A percentile compares a stretch with the other conserved stretches of the same genome.
Conservation (phyloP, 1,140 invertebrate species). For the Artemia franciscana region DNA sequence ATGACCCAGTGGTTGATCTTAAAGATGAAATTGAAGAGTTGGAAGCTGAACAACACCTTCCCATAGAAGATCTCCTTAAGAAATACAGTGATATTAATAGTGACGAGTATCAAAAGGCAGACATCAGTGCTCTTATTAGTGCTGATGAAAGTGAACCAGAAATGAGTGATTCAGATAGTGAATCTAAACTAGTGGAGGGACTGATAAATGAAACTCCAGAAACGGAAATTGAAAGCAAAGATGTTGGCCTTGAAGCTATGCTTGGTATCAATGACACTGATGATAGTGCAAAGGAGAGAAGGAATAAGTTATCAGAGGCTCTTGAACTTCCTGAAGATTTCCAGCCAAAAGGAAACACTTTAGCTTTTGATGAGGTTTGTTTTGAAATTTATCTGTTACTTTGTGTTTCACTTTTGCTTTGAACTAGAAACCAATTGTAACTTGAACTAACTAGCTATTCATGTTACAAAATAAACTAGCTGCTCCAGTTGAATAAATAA, state of each 20-base stretch:
- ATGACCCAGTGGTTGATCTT: constrained; percentile 42
- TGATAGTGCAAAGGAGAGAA: constrained; percentile 8
- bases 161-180: constrained; percentile 9
- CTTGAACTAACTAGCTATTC: too few species aligned
- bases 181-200: constrained; percentile 20
- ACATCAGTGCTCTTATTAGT: too few species aligned
- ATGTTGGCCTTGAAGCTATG: constrained; percentile 30
- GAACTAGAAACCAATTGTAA: too few species aligned
- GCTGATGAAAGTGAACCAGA: neutral
- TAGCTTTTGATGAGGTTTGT: constrained; percentile 80
- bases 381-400: too few species aligned
- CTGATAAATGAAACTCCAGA: constrained; percentile 25
- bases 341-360: constrained; percentile 90
- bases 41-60: constrained; percentile 48
- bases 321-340: constrained; percentile 84
- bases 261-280: constrained; percentile 10
- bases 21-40: constrained; percentile 45
- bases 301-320: constrained; percentile 36
- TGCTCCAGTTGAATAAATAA: too few species aligned
- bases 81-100: constrained; percentile 33
- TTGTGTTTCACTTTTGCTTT: too few species aligned
- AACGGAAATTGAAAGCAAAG: constrained; percentile 26
- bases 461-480: too few species aligned
- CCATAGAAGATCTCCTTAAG: constrained; percentile 45
- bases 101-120: constrained; percentile 8